Percentiles rank a stretch among this genome's conserved stretches.
Evolutionary conservation across 2,113 vertebrate species (phyloP).

Genomic region (Chascanopsetta lugubris): DNA sequence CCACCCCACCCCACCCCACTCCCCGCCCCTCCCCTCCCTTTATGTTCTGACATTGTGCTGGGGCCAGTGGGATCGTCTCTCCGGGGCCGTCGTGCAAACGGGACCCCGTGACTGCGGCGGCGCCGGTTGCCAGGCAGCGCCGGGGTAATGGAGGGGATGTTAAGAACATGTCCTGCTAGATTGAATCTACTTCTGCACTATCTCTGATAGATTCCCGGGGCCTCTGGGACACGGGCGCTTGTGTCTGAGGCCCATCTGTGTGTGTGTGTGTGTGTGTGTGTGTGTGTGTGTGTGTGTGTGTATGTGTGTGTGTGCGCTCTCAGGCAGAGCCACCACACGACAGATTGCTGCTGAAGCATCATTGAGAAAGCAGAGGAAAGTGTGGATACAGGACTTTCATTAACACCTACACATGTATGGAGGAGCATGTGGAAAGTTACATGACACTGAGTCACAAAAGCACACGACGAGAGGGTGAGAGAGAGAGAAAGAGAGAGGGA

Average conservation of each 20-base stretch:
- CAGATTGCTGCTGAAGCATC: slow-evolving; percentile 49
- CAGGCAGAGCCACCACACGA: slow-evolving; percentile 35
- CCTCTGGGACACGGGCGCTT: slow-evolving; percentile 41
- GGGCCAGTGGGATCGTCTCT: slow-evolving; percentile 51
- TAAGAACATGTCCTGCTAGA: slow-evolving; percentile 57
- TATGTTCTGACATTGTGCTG: slow-evolving; percentile 40
- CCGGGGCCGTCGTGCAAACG: slow-evolving; percentile 50
- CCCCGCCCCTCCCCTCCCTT: too few species aligned
- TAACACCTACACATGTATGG: slow-evolving; percentile 38
- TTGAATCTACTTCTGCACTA: slow-evolving; percentile 52
- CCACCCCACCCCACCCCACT: too few species aligned
- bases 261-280: too few species aligned
- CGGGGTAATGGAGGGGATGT: slow-evolving; percentile 54
- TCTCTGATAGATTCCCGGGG: slow-evolving; percentile 45
- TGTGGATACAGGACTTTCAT: slow-evolving; percentile 14
- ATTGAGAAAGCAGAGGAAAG: slow-evolving; percentile 31
- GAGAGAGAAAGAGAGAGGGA: too few species aligned
- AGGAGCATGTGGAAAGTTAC: background rate
- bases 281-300: too few species aligned
- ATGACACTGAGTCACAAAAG: background rate
- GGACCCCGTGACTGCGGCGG: slow-evolving; percentile 30
- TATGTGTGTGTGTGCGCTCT: slow-evolving; percentile 50
- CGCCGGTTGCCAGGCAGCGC: slow-evolving; percentile 54
- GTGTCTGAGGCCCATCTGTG: slow-evolving; percentile 46
- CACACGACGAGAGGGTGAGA: background rate